phyloP scores from a whole-genome alignment of 2,797 vertebrate genomes.

The Cephalopachus bancanus region DNA sequence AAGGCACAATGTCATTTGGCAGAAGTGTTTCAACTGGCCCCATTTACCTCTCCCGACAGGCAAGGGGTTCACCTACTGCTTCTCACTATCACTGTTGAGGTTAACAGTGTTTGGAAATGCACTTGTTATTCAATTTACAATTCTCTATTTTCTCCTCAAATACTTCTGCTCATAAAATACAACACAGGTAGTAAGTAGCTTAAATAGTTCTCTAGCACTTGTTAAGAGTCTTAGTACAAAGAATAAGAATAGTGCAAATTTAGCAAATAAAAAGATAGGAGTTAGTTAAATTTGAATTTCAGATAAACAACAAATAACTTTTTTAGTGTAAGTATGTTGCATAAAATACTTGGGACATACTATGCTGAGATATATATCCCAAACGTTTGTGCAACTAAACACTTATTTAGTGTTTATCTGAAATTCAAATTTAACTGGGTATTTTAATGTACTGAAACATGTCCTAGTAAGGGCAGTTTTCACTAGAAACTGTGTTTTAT shows the following conservation, averaged over 20 bases:
- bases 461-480: background rate
- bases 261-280: background rate
- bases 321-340: background rate
- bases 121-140: conserved; percentile 36
- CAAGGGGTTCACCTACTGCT: background rate
- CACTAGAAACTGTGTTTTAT: background rate
- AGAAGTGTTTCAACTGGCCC: background rate
- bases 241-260: background rate
- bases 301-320: background rate
- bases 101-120: conserved; percentile 49
- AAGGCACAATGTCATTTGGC: conserved; percentile 16
- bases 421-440: conserved; percentile 44
- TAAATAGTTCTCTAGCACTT: background rate
- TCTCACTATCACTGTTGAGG: background rate
- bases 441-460: background rate
- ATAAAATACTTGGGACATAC: background rate
- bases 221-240: background rate
- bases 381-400: conserved; percentile 3
- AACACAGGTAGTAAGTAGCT: background rate
- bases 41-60: conserved; percentile 33
- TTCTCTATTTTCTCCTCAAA: conserved; percentile 15
- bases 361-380: background rate
- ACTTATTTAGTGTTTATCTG: background rate
- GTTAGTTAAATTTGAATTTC: background rate
- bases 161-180: background rate